Conservation (phyloP, 2,113 vertebrate genomes). For the Paraplagusia blochii region DNA sequence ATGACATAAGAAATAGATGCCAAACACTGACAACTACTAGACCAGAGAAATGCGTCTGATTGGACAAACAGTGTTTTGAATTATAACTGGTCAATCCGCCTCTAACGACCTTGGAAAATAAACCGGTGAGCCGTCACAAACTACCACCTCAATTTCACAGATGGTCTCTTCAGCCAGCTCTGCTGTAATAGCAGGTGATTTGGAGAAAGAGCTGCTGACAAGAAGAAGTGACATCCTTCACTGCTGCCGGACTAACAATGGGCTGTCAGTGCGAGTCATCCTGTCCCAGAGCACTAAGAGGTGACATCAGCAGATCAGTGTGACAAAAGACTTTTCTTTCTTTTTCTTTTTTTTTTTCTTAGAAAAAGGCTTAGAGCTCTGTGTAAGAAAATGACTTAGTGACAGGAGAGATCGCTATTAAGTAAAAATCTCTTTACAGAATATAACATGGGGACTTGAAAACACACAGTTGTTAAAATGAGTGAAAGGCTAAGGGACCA, state of each 20-base stretch:
- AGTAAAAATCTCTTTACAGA: no score
- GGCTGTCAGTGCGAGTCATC: conserved; percentile 42
- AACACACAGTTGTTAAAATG: no score
- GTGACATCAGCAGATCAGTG: conserved; percentile 35
- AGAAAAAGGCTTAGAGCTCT: no score
- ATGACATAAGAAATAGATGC: background rate
- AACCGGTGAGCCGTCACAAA: conserved; percentile 54
- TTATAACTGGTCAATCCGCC: background rate
- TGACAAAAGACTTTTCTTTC: no score
- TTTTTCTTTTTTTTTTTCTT: no score
- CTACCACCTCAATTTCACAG: conserved; percentile 43
- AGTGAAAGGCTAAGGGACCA: no score
- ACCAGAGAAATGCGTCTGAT: background rate
- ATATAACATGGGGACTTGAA: no score
- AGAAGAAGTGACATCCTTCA: conserved; percentile 53
- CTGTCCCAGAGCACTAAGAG: conserved; percentile 8
- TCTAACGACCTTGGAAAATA: conserved; percentile 36
- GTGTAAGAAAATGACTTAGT: no score
- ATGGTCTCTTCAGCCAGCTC: conserved; percentile 36
- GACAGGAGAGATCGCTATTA: no score
- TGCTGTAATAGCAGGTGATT: conserved; percentile 56
- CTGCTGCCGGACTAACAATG: conserved; percentile 45
- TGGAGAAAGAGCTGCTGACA: conserved; percentile 41
- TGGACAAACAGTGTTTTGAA: background rate
- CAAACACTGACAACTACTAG: no score